Conservation (phyloP, 2,888 invertebrate species). For the Barypeithes pellucidus region DNA sequence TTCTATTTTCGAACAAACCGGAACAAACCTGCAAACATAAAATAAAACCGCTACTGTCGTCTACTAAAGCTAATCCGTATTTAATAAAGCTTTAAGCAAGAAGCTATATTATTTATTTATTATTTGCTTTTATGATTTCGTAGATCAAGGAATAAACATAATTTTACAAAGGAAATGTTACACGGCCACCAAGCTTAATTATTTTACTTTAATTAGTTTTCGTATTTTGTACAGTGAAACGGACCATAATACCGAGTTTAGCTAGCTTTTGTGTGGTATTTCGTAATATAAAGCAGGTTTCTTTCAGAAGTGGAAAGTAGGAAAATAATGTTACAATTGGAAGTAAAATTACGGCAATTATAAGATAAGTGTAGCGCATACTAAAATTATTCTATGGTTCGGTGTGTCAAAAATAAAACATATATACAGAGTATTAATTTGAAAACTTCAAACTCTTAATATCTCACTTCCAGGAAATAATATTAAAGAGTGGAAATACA, state of each 20-base stretch:
- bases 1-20: too few relatives aligned
- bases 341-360: neutral
- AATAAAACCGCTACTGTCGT: too few relatives aligned
- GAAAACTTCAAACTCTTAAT: too few relatives aligned
- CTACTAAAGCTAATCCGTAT: too few relatives aligned
- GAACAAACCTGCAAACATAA: too few relatives aligned
- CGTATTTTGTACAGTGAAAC: neutral
- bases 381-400: too few relatives aligned
- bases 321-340: neutral
- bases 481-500: too few relatives aligned
- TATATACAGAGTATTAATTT: too few relatives aligned
- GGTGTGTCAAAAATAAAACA: too few relatives aligned
- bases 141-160: neutral
- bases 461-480: too few relatives aligned
- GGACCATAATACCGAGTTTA: neutral
- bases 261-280: slow-evolving; percentile 11
- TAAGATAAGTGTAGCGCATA: too few relatives aligned
- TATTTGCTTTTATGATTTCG: neutral
- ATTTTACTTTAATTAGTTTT: slow-evolving; percentile 5
- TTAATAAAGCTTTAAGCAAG: neutral
- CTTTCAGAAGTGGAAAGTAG: slow-evolving; percentile 3
- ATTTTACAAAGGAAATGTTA: neutral
- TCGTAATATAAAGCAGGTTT: neutral
- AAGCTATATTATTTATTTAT: too few relatives aligned
- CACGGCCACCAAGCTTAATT: slow-evolving; percentile 1